These are phyloP conservation scores for Drosophila meridionalis DNA, from an alignment of 2,888 invertebrate genomes.

Conservation along the genomic window DNA sequence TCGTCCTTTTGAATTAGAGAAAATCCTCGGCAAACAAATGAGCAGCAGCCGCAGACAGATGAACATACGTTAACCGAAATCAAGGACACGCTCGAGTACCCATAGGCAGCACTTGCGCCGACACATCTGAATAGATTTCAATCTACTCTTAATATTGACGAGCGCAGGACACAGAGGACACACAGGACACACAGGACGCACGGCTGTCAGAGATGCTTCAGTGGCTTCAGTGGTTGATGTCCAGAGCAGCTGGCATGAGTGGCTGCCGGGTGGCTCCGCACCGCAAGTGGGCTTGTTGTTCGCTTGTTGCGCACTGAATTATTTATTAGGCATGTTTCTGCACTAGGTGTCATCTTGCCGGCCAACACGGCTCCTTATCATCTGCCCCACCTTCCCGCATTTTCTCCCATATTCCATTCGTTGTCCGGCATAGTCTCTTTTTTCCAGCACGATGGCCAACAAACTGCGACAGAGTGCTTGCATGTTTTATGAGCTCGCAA, in stretches of 20 bases:
- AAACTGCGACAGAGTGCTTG: constrained; percentile 64
- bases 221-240: constrained; percentile 25
- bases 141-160: constrained; percentile 63
- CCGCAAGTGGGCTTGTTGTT: constrained; percentile 72
- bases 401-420: constrained; percentile 24
- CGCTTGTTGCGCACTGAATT: constrained; percentile 80
- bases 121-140: constrained; percentile 74
- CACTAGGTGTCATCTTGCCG: constrained; percentile 71
- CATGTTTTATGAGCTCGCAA: constrained; percentile 63
- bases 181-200: constrained; percentile 18
- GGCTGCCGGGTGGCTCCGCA: constrained; percentile 10
- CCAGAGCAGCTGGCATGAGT: neutral
- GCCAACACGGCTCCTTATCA: constrained; percentile 39
- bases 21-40: constrained; percentile 56
- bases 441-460: constrained; percentile 30
- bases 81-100: constrained; percentile 59
- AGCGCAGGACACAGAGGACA: constrained; percentile 12
- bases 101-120: constrained; percentile 59
- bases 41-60: constrained; percentile 53
- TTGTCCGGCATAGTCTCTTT: constrained; percentile 15
- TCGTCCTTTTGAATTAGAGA: constrained; percentile 5
- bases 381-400: neutral
- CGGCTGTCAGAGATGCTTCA: constrained; percentile 23
- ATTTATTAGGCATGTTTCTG: constrained; percentile 75
- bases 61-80: constrained; percentile 30